Evolutionary conservation across 2,113 vertebrate species (phyloP).

Genomic region (Oplegnathus fasciatus): DNA sequence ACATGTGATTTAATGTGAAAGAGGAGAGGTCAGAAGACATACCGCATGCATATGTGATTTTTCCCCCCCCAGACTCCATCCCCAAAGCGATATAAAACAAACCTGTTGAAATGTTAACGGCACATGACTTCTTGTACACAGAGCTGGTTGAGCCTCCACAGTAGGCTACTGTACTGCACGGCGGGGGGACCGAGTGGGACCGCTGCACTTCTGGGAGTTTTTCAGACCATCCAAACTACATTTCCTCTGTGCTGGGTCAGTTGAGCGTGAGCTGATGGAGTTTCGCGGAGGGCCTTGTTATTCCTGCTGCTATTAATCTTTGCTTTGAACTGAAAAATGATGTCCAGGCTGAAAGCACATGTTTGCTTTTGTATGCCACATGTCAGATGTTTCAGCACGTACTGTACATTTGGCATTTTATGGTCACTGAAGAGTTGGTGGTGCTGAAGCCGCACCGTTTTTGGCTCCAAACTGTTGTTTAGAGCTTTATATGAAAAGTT

Average conservation of each 20-base stretch:
- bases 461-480: constrained; percentile 6
- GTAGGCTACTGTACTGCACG: constrained; percentile 56
- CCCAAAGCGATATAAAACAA: constrained; percentile 70
- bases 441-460: neutral
- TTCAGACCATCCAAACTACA: constrained; percentile 46
- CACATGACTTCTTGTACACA: constrained; percentile 42
- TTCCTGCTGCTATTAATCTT: constrained; percentile 70
- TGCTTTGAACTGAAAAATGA: constrained; percentile 66
- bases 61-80: neutral
- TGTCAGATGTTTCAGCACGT: constrained; percentile 53
- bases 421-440: constrained; percentile 13
- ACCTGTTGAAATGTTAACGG: constrained; percentile 74
- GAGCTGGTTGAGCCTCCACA: constrained; percentile 43
- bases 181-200: constrained; percentile 37
- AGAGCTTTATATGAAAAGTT: neutral
- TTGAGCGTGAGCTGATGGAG: constrained; percentile 66
- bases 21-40: constrained; percentile 46
- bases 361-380: constrained; percentile 63
- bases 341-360: constrained; percentile 34
- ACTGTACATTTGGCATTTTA: constrained; percentile 39
- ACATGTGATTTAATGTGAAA: constrained; percentile 53
- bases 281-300: constrained; percentile 53
- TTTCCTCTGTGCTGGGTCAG: constrained; percentile 67
- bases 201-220: constrained; percentile 25
- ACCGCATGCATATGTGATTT: constrained; percentile 31